Conservation (phyloP, 2,797 vertebrate genomes). For the Dicrostonyx torquatus region DNA sequence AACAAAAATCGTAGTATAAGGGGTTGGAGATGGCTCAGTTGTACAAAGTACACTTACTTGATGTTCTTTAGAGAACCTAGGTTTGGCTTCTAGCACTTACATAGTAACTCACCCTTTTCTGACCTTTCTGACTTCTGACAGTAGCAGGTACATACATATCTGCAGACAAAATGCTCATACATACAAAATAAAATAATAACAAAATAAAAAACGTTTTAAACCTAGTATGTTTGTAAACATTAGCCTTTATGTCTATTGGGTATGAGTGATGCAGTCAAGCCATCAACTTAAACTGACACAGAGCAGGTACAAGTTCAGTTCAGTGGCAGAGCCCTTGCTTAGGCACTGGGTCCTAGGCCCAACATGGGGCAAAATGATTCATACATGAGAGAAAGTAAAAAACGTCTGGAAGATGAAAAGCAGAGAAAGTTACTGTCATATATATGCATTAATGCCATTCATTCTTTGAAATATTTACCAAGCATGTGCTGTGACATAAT, state of each 20-base stretch:
- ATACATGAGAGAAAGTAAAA: not conserved
- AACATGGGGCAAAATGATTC: not conserved
- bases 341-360: not conserved
- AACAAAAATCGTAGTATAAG: not conserved
- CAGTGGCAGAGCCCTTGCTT: not conserved
- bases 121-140: not conserved
- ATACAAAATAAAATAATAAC: not conserved
- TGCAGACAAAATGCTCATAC: not conserved
- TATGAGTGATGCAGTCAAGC: not conserved
- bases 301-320: not conserved
- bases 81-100: not conserved
- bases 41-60: not conserved
- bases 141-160: not conserved
- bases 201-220: not conserved
- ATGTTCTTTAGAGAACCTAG: not conserved
- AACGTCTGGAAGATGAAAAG: not conserved
- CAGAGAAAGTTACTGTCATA: not conserved
- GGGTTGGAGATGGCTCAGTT: not conserved
- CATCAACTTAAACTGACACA: not conserved
- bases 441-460: not conserved
- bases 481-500: not conserved
- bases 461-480: constrained; percentile 15
- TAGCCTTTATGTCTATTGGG: constrained; percentile 20
- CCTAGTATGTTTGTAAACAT: not conserved
- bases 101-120: not conserved